Conservation (phyloP, 2,113 vertebrate species). For the Morone chrysops region DNA sequence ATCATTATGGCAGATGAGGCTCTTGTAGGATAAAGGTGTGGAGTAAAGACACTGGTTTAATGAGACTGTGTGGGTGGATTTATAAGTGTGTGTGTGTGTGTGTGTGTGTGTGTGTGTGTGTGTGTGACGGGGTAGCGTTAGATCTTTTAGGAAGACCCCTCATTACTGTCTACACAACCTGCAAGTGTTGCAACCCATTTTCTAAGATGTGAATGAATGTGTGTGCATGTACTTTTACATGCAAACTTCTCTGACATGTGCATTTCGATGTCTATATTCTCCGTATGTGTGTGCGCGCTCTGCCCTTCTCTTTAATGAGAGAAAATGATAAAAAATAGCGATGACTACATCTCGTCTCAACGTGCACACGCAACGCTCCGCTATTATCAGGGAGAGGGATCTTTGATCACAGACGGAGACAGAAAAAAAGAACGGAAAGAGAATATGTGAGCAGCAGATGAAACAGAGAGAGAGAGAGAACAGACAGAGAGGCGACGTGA, state of each 20-base stretch:
- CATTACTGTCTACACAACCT: conserved; percentile 57
- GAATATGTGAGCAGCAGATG: conserved; percentile 69
- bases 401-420: conserved; percentile 72
- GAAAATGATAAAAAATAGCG: conserved; percentile 58
- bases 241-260: conserved; percentile 21
- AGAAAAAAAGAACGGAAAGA: conserved; percentile 59
- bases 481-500: conserved; percentile 14
- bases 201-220: conserved; percentile 24
- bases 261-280: background rate
- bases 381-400: conserved; percentile 66
- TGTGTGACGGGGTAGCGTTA: conserved; percentile 38
- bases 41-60: conserved; percentile 57
- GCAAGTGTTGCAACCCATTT: conserved; percentile 36
- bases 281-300: background rate
- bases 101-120: conserved; percentile 15
- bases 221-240: conserved; percentile 14
- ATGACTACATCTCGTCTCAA: conserved; percentile 22
- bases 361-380: conserved; percentile 7
- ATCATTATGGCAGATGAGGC: conserved; percentile 52
- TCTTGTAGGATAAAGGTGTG: conserved; percentile 46
- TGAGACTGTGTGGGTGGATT: conserved; percentile 61
- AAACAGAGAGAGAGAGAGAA: conserved; percentile 44
- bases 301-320: conserved; percentile 64
- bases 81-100: conserved; percentile 11
- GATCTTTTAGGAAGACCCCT: conserved; percentile 59